Evolutionary conservation across 92 coral and sea anemone genomes (phyloP).

Genomic region (Isaurus tuberculatus): DNA sequence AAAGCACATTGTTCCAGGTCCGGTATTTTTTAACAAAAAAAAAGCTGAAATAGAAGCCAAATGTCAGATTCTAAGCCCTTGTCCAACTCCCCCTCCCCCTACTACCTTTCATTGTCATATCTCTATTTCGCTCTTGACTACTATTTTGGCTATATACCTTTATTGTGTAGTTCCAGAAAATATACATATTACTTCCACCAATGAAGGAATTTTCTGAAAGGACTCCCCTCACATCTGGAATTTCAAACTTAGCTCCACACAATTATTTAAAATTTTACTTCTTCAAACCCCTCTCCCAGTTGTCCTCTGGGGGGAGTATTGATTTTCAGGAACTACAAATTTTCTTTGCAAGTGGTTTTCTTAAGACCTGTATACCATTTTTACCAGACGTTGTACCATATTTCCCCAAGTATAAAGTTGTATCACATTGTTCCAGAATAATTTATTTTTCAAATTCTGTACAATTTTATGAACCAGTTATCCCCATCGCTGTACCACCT

Average conservation of each 20-base stretch:
- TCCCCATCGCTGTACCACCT: conserved; percentile 22
- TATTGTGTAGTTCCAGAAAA: conserved; percentile 33
- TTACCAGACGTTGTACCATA: conserved; percentile 24
- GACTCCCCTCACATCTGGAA: conserved; percentile 28
- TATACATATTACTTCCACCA: conserved; percentile 25
- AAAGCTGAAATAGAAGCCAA: conserved; percentile 24
- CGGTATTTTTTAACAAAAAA: conserved; percentile 17
- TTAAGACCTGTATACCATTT: conserved; percentile 20
- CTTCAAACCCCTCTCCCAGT: conserved; percentile 20
- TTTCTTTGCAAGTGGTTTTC: conserved; percentile 28
- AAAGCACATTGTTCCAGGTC: conserved; percentile 34
- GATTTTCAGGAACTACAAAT: conserved; percentile 28
- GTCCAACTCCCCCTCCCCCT: conserved; percentile 17
- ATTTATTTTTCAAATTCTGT: conserved; percentile 31
- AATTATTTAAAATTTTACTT: conserved; percentile 19
- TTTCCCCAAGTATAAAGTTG: conserved; percentile 33
- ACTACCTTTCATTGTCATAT: conserved; percentile 29
- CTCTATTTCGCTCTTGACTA: conserved; percentile 33
- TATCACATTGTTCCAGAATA: conserved; percentile 30
- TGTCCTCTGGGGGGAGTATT: conserved; percentile 17
- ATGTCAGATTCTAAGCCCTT: conserved; percentile 31
- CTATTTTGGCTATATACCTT: conserved; percentile 25
- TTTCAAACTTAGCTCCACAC: conserved; percentile 20
- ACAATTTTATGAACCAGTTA: conserved; percentile 15
- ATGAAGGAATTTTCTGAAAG: conserved; percentile 30